Evolutionary conservation across 1,140 invertebrate genomes (phyloP), one percentile per base, ranked within the genome.

Genomic region (Phenacoccus solenopsis): DNA sequence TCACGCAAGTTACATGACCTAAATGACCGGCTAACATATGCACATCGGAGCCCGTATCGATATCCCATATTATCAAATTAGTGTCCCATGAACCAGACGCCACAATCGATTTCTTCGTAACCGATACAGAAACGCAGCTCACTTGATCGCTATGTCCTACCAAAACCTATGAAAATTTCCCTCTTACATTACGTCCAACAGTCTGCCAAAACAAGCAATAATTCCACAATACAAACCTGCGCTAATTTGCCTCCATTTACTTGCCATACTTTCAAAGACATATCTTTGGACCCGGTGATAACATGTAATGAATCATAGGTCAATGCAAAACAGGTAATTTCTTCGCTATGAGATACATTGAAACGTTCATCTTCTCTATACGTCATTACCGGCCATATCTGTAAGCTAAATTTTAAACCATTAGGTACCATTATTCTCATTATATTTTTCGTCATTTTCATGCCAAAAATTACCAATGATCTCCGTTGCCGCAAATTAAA

Each of bases 211-310:
- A 32, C 5, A 32, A 32, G n/a, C n/a, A n/a, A n/a, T n/a, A 38
- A 38, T 10, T 68, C 21, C 12, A 38, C 9, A 38, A 38, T 21
- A 28, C 67, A 73, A 74, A 87, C 86, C 82, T 92, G 90, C 1
- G 89, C 89, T 9, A 92, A 77, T 78, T 91, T 93, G n/a, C 91
- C 91, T 13, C 89, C 89, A 57, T 87, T 84, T 13, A 93, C 81
- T 79, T 93, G 88, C 90, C 90, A 93, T 0, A 94, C 89, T 81
- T 93, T 93, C 0, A 93, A 79, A 1, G 90, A 93, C 85, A 88
- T 90, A 75, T 94, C 91, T 75, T 88, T 83, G 0, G 90, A 93
- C 0, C 91, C 91, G 0, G 90, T 93, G 49, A 93, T 89, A 2
- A 93, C 81, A 70, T 89, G 87, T 59, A 88, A 83, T 1, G 89